Percentiles rank a stretch among this genome's conserved stretches.
Conservation (phyloP, 1,140 invertebrate genomes). For the Drosophila quadrilineata region DNA sequence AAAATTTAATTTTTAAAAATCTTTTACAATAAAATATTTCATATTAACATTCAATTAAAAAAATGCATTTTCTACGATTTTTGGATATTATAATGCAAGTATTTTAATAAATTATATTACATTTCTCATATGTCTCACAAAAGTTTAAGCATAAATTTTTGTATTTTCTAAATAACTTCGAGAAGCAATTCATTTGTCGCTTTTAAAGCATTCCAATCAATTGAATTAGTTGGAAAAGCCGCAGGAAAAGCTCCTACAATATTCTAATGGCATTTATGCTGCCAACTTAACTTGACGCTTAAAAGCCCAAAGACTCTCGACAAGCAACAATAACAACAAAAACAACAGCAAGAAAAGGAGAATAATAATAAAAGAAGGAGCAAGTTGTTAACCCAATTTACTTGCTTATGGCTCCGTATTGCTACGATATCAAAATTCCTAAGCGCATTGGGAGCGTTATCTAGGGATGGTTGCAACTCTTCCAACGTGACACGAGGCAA, state of each 20-base stretch:
- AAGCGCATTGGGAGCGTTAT: constrained; percentile 32
- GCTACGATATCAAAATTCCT: constrained; percentile 57
- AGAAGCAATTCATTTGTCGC: neutral
- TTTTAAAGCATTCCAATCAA: constrained; percentile 5
- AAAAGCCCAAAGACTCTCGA: no score
- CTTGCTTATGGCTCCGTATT: constrained; percentile 42
- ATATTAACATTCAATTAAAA: no score
- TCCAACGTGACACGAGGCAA: no score
- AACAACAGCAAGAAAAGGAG: neutral
- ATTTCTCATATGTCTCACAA: no score
- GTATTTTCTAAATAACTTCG: no score
- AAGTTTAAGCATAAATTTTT: no score
- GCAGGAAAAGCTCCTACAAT: constrained; percentile 11
- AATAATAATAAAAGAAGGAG: constrained; percentile 2
- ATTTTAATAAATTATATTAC: no score
- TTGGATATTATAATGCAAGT: no score
- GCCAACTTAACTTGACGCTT: constrained; percentile 21
- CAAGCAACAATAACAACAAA: constrained; percentile 4
- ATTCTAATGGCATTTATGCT: constrained; percentile 32
- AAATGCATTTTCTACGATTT: no score
- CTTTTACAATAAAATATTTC: no score
- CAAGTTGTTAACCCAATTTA: constrained; percentile 62
- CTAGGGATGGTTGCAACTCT: no score
- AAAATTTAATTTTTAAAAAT: no score
- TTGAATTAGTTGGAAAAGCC: constrained; percentile 27